phyloP scores from a whole-genome alignment of 1,140 invertebrate species.

The Psilanteris sp. region DNA sequence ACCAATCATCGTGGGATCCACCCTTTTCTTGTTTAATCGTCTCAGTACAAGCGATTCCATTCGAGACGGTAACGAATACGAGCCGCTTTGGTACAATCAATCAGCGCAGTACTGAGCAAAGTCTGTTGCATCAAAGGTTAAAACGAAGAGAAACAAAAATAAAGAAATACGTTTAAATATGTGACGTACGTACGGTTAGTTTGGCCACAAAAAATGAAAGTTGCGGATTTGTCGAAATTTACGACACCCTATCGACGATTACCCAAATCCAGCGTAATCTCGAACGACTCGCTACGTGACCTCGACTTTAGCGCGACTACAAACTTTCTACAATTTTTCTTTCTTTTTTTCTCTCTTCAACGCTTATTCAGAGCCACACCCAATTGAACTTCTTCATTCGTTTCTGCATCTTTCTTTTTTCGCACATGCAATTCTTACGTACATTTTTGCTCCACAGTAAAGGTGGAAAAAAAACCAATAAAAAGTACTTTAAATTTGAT shows the following conservation, averaged over 20 bases:
- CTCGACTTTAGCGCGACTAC: constrained; percentile 55
- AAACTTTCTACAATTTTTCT: constrained; percentile 54
- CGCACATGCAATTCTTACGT: constrained; percentile 21
- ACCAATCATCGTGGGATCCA: constrained; percentile 76
- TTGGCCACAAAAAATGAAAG: constrained; percentile 52
- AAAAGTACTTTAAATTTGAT: constrained; percentile 34
- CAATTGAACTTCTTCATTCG: constrained; percentile 60
- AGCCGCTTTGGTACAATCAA: constrained; percentile 64
- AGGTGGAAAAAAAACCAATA: constrained; percentile 18
- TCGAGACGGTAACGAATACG: constrained; percentile 72
- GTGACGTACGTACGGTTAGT: constrained; percentile 38
- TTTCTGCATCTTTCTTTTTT: constrained; percentile 32
- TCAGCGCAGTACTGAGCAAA: constrained; percentile 45
- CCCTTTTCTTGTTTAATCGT: constrained; percentile 78
- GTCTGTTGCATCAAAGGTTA: constrained; percentile 45
- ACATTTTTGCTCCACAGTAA: constrained; percentile 7
- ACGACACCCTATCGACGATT: constrained; percentile 55
- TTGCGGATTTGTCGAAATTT: constrained; percentile 55
- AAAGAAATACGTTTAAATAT: constrained; percentile 26
- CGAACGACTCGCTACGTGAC: constrained; percentile 56
- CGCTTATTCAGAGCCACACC: constrained; percentile 55
- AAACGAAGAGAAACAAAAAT: constrained; percentile 12
- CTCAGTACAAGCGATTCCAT: constrained; percentile 71
- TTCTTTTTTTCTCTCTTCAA: constrained; percentile 33
- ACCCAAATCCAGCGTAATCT: constrained; percentile 58